These are phyloP conservation scores for Lampris megalopsis DNA, from an alignment of 2,113 vertebrate species.

Conservation along the genomic window DNA sequence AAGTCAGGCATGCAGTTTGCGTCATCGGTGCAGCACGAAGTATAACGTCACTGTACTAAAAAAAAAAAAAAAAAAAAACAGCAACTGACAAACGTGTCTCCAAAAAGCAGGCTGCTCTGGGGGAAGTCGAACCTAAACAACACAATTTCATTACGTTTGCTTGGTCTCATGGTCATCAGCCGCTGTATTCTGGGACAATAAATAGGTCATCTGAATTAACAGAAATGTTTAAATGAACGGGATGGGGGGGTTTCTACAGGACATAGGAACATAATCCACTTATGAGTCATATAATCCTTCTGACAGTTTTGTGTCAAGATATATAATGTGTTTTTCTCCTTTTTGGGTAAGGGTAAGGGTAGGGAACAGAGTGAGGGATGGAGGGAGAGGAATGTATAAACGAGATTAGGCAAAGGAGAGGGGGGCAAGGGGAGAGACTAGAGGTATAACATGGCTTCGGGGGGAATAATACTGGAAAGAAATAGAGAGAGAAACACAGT, in stretches of 20 bases:
- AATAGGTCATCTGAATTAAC: background rate
- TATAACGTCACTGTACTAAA: background rate
- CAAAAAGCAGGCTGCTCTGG: background rate
- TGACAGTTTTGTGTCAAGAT: constrained; percentile 60
- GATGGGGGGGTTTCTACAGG: constrained; percentile 16
- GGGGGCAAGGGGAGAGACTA: background rate
- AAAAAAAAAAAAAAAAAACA: too few relatives aligned
- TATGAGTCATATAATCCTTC: constrained; percentile 45
- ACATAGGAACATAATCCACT: constrained; percentile 36
- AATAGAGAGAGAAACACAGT: background rate
- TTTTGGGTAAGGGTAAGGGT: background rate
- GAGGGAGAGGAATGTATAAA: constrained; percentile 9
- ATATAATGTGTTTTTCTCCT: constrained; percentile 23
- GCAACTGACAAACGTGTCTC: background rate
- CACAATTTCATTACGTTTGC: background rate
- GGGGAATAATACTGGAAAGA: background rate
- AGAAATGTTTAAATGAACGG: background rate
- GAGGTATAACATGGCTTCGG: background rate
- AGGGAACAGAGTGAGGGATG: background rate
- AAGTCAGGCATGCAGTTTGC: background rate
- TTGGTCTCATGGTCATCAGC: background rate
- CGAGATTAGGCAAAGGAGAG: background rate
- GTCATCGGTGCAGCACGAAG: constrained; percentile 24
- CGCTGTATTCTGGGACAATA: background rate
- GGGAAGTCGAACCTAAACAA: background rate